Evolutionary conservation across 2,113 vertebrate genomes (phyloP).

Genomic region (Otis tarda): DNA sequence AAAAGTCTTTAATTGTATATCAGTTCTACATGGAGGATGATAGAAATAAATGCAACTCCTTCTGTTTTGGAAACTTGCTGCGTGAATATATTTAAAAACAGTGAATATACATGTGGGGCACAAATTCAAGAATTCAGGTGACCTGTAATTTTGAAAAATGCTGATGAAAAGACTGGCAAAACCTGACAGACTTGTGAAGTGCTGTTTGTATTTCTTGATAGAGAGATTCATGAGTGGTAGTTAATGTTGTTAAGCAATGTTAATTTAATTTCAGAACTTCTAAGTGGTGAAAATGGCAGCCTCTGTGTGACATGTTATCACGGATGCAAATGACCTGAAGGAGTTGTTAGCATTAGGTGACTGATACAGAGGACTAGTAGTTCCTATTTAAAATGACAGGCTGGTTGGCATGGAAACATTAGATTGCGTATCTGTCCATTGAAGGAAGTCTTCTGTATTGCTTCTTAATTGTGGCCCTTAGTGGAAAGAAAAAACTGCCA

Average conservation of each 20-base stretch:
- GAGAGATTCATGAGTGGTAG: rapidly evolving
- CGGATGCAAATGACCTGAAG: not conserved
- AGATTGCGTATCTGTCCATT: not conserved
- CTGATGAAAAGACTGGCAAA: not conserved
- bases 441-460: not conserved
- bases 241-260: not conserved
- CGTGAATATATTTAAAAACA: not conserved
- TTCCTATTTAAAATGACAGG: not conserved
- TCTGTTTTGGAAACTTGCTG: not conserved
- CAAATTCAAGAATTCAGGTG: not conserved
- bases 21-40: not conserved
- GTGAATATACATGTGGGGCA: not conserved
- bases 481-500: not conserved
- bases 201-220: not conserved
- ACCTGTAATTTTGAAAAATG: not conserved
- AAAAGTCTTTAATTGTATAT: not conserved
- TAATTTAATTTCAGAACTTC: not conserved
- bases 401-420: not conserved
- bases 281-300: not conserved
- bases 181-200: not conserved
- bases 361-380: not conserved
- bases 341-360: not conserved
- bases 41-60: not conserved
- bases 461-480: not conserved
- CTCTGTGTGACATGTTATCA: not conserved